A percentile compares a stretch with the other conserved stretches of the same genome.
phyloP scores from a whole-genome alignment of 2,113 vertebrate genomes.

The Calypte anna region DNA sequence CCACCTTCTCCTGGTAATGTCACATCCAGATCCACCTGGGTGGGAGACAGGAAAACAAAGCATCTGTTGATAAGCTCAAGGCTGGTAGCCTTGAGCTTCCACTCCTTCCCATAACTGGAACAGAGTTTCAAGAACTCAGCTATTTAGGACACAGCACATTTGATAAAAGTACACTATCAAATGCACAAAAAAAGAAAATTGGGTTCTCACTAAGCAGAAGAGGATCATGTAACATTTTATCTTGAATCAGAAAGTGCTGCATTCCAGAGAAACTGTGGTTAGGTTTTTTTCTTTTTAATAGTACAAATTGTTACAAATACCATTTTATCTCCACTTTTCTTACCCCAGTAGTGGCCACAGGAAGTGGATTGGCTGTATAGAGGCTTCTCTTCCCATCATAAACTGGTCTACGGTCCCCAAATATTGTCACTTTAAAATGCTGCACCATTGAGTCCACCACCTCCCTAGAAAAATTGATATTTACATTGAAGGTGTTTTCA shows the following conservation, averaged over 20 bases:
- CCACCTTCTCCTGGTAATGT: conserved; percentile 98
- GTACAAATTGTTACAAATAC: neutral
- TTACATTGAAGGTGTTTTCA: neutral
- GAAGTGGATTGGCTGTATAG: conserved; percentile 94
- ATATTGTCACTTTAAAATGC: conserved; percentile 98
- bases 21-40: conserved; percentile 97
- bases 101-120: neutral
- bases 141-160: neutral
- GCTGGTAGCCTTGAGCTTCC: neutral
- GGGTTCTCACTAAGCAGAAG: neutral
- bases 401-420: conserved; percentile 94
- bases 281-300: neutral
- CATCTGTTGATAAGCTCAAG: neutral
- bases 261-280: neutral
- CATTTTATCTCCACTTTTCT: conserved; percentile 31
- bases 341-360: conserved; percentile 94
- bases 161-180: neutral
- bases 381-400: conserved; percentile 98
- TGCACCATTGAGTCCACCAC: conserved; percentile 99
- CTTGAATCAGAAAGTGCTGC: neutral
- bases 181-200: neutral
- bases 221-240: neutral
- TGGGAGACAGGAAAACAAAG: neutral
- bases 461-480: conserved; percentile 82
- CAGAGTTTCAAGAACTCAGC: neutral